Percentiles rank a stretch among this genome's conserved stretches.
phyloP scores from a whole-genome alignment of 2,113 vertebrate species.

The Heteronetta atricapilla region DNA sequence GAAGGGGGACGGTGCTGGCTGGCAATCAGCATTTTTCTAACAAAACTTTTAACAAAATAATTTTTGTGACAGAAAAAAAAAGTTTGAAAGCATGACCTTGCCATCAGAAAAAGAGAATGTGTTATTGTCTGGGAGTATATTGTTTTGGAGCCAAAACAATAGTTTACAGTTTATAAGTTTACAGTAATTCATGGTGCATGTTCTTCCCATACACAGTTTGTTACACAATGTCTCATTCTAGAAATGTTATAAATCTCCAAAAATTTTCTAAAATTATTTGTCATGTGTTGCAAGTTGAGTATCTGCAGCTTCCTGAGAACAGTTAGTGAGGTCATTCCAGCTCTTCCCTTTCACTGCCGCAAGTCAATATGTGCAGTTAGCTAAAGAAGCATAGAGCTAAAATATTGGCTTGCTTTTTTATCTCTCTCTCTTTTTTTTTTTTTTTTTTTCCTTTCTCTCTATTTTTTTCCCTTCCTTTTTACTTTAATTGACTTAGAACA shows the following conservation, averaged over 20 bases:
- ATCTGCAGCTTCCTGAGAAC: neutral
- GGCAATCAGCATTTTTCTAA: neutral
- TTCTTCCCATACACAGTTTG: neutral
- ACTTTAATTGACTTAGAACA: conserved; percentile 25
- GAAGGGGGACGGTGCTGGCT: neutral
- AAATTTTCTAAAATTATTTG: neutral
- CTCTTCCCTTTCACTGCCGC: neutral
- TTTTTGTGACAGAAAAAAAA: neutral
- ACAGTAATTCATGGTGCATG: neutral
- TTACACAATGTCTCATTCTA: neutral
- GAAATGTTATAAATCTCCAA: neutral
- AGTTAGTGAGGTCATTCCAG: neutral
- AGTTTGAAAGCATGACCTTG: neutral
- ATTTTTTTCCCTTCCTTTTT: neutral
- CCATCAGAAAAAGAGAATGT: neutral
- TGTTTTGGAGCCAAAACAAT: neutral
- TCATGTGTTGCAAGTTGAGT: fast-evolving
- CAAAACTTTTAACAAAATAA: neutral
- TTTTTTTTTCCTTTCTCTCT: too few relatives aligned
- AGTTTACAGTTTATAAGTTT: neutral
- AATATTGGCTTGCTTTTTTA: neutral
- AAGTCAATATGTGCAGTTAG: neutral
- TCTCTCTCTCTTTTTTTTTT: too few relatives aligned
- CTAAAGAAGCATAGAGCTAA: conserved; percentile 17
- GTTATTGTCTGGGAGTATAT: neutral